Evolutionary conservation across 2,888 invertebrate genomes (phyloP), one percentile per base, ranked within the genome.

Genomic region (Eurytoma californica): DNA sequence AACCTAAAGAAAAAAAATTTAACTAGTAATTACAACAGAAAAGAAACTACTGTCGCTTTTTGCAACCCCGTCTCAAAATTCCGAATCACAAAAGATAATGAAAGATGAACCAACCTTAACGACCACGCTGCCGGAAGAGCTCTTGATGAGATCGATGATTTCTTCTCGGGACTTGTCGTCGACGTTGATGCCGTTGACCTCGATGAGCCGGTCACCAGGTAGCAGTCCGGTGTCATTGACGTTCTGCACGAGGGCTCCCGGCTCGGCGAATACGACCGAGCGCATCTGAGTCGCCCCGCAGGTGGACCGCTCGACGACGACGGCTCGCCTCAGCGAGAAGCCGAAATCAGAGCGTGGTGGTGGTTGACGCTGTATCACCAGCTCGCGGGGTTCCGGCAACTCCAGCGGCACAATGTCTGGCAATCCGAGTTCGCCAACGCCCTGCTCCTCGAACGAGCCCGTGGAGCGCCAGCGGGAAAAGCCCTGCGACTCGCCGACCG

Each of bases 121-220:
- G 66, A 94, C 94, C 81, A 97, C 97, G 84, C 93, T 93, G 86
- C 95, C 95, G 75, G 95, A 94, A 83, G 96, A 97, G 82, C 95
- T 94, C 86, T 96, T 95, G 85, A 98, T 98, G 88, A 98, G 93
- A 89, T 98, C 97, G 84, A 98, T 97, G 82, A 98, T 95, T 86
- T 97, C 96, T 89, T 98, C 98, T 73, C 98, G 93, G 70, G 94
- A 94, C 87, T 95, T 94, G 75, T 95, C 95, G 88, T 96, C 96
- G 0, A 98, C 97, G 82, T 94, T 93, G 39, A 94, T 93, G 39
- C 95, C 95, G 88, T 98, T 98, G 51, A 98, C 97, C 92, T 97
- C 97, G 84, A 98, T 91, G 47, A 98, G 93, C 85, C 97, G 93
- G 91, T 98, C 98, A 5, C 98, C 98, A n/a, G 98, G 98, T 79